Evolutionary conservation across 2,113 vertebrate genomes (phyloP).

Genomic region (Oreotrochilus melanogaster): DNA sequence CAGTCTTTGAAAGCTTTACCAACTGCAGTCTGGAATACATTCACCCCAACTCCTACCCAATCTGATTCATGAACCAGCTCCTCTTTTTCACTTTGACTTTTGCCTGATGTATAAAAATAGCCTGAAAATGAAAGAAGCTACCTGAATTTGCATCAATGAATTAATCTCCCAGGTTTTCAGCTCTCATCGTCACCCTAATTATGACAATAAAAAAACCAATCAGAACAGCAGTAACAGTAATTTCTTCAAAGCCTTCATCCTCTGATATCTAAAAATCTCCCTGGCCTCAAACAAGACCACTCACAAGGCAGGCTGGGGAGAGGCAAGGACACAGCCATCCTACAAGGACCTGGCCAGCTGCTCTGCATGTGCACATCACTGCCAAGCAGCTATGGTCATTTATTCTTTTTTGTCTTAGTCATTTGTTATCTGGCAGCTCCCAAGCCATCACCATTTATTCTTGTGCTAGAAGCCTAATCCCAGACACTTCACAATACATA

Average conservation of each 20-base stretch:
- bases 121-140: background rate
- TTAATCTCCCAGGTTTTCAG: background rate
- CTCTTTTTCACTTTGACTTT: background rate
- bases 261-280: background rate
- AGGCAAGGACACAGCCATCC: background rate
- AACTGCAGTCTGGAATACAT: background rate
- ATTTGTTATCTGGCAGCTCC: background rate
- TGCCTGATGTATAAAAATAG: background rate
- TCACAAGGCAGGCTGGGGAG: background rate
- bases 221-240: background rate
- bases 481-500: accelerated
- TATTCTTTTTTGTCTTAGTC: background rate
- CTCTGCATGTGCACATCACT: background rate
- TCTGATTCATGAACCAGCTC: background rate
- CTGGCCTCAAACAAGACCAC: background rate
- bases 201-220: background rate
- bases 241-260: background rate
- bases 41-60: background rate
- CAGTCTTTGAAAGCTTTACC: background rate
- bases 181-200: background rate
- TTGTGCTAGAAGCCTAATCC: background rate
- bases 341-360: background rate
- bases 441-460: background rate
- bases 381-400: background rate
- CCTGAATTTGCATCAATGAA: background rate